Evolutionary conservation across 2,888 invertebrate genomes (phyloP), one percentile per base, ranked within the genome.

Genomic region (Lycocerus yunnanus): DNA sequence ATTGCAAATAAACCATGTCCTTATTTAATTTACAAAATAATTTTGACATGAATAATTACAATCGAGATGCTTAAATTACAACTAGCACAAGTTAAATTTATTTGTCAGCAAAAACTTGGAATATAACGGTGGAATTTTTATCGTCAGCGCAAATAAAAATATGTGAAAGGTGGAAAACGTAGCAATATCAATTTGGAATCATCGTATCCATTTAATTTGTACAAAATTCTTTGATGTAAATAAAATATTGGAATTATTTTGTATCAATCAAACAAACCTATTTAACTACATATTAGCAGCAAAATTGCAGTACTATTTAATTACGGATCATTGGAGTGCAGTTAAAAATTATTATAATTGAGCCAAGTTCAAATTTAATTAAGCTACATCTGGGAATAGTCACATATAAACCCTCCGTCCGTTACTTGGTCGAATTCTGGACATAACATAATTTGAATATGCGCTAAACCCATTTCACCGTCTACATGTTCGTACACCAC

Each of bases 401-500:
- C 58, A 20, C 74, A 66, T 75, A 76, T 68, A 76, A 74, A 66
- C 73, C 69, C 68, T 13, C 13, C 43, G 43, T 73, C 69, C 59
- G 60, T 58, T 69, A 69, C 66, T 65, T 68, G 72, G 73, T 73
- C 73, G 74, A 73, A 77, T 78, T 74, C 76, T 75, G 78, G 75
- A 77, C 80, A 74, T 75, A 78, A 76, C 67, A 73, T 78, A 78
- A 79, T 76, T 71, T 65, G 75, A 72, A 72, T 77, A 75, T 72
- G 77, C 67, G 75, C 72, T 68, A 69, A 69, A 72, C 69, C 74
- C 72, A 77, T 72, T 68, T 72, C 65, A 69, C 63, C 20, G 69
- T 68, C 72, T 72, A 69, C 73, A 70, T 76, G 68, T 66, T 72
- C 72, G 67, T 74, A 43, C 59, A 24, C 72, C 77, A 60, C 74